Evolutionary conservation across 2,113 vertebrate genomes (phyloP).

Genomic region (Aphyosemion australe): DNA sequence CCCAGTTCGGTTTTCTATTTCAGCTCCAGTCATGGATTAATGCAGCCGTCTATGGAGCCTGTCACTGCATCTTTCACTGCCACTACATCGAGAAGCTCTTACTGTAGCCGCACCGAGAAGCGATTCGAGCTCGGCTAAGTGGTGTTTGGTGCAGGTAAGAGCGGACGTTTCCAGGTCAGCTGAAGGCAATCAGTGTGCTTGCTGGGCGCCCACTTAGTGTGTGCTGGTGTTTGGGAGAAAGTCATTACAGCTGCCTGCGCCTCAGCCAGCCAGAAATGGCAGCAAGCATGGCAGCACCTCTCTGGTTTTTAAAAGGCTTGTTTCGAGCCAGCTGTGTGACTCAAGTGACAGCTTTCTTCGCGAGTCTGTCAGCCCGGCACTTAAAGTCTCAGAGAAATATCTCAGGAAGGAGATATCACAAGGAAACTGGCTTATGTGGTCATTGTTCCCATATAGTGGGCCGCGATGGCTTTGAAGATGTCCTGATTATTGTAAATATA

Average conservation of each 20-base stretch:
- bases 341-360: not conserved
- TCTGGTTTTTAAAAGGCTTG: constrained; percentile 29
- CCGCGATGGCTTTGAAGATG: not conserved
- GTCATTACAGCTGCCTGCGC: constrained; percentile 46
- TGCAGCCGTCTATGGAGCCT: constrained; percentile 43
- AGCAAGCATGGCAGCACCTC: constrained; percentile 2
- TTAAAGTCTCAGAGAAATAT: not conserved
- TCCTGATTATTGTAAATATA: not conserved
- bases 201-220: constrained; percentile 38
- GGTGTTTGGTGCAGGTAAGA: constrained; percentile 46
- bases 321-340: constrained; percentile 1
- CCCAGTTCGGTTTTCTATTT: constrained; percentile 33
- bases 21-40: constrained; percentile 43
- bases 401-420: not conserved
- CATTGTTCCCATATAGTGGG: not conserved
- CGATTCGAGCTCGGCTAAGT: constrained; percentile 25
- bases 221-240: constrained; percentile 22
- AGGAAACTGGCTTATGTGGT: not conserved
- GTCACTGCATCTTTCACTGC: constrained; percentile 44
- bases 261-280: constrained; percentile 23
- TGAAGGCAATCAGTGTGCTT: constrained; percentile 38
- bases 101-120: constrained; percentile 15
- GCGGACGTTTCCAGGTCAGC: constrained; percentile 60
- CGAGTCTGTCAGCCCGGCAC: not conserved
- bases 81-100: constrained; percentile 33